Evolutionary conservation across 1,140 invertebrate genomes (phyloP).

Genomic region (Ptiloglossa arizonensis): DNA sequence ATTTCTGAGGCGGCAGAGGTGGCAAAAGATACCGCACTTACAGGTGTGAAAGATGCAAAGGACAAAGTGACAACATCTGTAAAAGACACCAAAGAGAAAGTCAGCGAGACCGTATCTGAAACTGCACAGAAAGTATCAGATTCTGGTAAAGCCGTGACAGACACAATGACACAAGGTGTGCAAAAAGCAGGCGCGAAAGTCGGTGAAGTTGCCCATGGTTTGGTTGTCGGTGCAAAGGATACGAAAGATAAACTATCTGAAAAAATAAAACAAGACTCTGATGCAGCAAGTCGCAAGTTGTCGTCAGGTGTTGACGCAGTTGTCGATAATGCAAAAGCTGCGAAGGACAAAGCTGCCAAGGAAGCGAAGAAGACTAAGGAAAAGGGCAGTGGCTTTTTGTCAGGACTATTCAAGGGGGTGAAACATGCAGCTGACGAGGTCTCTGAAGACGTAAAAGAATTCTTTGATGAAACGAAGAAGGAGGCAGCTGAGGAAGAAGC

Average conservation of each 20-base stretch:
- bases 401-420: constrained; percentile 63
- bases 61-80: background rate
- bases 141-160: background rate
- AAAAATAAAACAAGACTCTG: constrained; percentile 6
- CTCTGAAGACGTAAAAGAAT: constrained; percentile 72
- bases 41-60: background rate
- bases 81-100: constrained; percentile 13
- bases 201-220: constrained; percentile 28
- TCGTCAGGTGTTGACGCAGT: constrained; percentile 13
- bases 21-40: constrained; percentile 25
- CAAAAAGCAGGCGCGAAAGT: constrained; percentile 14
- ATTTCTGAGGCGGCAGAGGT: constrained; percentile 34
- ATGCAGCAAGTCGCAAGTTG: background rate
- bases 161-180: background rate
- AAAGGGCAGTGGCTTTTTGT: constrained; percentile 57
- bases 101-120: constrained; percentile 68
- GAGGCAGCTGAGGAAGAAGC: constrained; percentile 63
- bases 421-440: constrained; percentile 73
- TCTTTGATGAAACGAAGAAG: constrained; percentile 68
- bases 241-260: background rate
- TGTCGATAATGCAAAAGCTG: background rate
- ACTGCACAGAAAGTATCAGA: constrained; percentile 64
- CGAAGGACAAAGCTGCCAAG: background rate
- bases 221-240: constrained; percentile 24
- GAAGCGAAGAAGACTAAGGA: constrained; percentile 58